phyloP scores from a whole-genome alignment of 2,797 vertebrate genomes.

The Cyclopterus lumpus region DNA sequence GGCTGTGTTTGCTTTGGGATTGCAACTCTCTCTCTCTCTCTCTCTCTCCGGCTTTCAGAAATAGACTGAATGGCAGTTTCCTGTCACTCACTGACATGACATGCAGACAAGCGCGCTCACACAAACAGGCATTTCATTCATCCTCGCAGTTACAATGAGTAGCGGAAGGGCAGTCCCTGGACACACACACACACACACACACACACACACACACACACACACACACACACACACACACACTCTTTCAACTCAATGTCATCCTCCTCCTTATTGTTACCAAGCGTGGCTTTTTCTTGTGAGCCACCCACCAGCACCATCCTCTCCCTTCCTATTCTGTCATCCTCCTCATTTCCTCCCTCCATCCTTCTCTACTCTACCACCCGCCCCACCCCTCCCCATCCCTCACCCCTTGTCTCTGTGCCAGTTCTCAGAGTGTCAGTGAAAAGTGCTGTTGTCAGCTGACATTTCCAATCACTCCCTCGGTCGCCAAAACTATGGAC shows the following conservation, averaged over 20 bases:
- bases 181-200: slow-evolving; percentile 9
- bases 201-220: slow-evolving; percentile 11
- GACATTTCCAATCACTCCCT: slow-evolving; percentile 86
- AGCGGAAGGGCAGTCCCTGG: slow-evolving; percentile 38
- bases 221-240: slow-evolving; percentile 21
- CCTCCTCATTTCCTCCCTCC: slow-evolving; percentile 62
- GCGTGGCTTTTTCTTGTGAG: slow-evolving; percentile 34
- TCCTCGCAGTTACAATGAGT: slow-evolving; percentile 37
- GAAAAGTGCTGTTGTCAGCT: slow-evolving; percentile 87
- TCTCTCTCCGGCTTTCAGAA: slow-evolving; percentile 66
- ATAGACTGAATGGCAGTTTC: slow-evolving; percentile 62
- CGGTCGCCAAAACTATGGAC: slow-evolving; percentile 79
- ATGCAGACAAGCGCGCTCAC: slow-evolving; percentile 11
- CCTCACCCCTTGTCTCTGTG: slow-evolving; percentile 62
- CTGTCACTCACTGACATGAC: slow-evolving; percentile 57
- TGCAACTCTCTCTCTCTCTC: slow-evolving; percentile 67
- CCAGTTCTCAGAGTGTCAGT: slow-evolving; percentile 83
- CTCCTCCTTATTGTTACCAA: slow-evolving; percentile 58
- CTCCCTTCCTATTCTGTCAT: slow-evolving; percentile 56
- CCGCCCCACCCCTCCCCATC: slow-evolving; percentile 3
- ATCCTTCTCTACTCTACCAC: slow-evolving; percentile 25
- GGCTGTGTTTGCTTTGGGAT: slow-evolving; percentile 59
- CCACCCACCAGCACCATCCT: slow-evolving; percentile 43
- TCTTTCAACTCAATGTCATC: slow-evolving; percentile 63
- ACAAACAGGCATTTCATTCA: slow-evolving; percentile 47